These are phyloP conservation scores for Corbicula japonica DNA, from an alignment of 2,888 invertebrate species.

Conservation along the genomic window DNA sequence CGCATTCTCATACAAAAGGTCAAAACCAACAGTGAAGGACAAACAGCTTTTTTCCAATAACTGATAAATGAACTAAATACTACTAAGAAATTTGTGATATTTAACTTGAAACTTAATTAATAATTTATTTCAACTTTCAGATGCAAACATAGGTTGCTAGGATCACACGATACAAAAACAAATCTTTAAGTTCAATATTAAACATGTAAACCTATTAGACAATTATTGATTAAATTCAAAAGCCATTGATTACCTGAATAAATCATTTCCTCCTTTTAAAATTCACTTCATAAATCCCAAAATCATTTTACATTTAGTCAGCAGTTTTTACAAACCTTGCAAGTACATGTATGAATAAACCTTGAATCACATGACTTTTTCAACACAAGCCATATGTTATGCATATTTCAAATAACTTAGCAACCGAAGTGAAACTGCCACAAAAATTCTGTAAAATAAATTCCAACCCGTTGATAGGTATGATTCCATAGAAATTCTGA, in stretches of 20 bases:
- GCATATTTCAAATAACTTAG: constrained; percentile 55
- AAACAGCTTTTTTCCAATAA: constrained; percentile 48
- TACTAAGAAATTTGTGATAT: neutral
- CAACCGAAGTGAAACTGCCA: constrained; percentile 52
- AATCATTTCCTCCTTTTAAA: constrained; percentile 42
- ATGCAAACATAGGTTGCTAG: constrained; percentile 65
- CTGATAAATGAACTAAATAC: constrained; percentile 13
- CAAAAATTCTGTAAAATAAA: constrained; percentile 41
- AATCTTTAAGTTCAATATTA: constrained; percentile 39
- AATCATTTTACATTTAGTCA: constrained; percentile 56
- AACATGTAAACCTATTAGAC: constrained; percentile 18
- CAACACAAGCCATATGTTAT: constrained; percentile 57
- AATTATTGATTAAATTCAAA: constrained; percentile 33
- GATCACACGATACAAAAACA: constrained; percentile 51
- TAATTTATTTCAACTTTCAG: constrained; percentile 20
- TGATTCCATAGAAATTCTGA: constrained; percentile 11
- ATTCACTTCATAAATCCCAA: constrained; percentile 14
- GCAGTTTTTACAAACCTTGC: constrained; percentile 54
- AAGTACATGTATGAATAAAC: constrained; percentile 57
- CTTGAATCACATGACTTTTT: constrained; percentile 64
- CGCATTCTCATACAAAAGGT: constrained; percentile 58
- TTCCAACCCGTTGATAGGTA: constrained; percentile 11
- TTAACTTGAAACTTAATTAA: constrained; percentile 12
- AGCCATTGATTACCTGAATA: constrained; percentile 50
- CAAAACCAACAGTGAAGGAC: constrained; percentile 64